A percentile compares a stretch with the other conserved stretches of the same genome.
Evolutionary conservation across 2,888 invertebrate genomes (phyloP).

Genomic region (Lysandra coridon): DNA sequence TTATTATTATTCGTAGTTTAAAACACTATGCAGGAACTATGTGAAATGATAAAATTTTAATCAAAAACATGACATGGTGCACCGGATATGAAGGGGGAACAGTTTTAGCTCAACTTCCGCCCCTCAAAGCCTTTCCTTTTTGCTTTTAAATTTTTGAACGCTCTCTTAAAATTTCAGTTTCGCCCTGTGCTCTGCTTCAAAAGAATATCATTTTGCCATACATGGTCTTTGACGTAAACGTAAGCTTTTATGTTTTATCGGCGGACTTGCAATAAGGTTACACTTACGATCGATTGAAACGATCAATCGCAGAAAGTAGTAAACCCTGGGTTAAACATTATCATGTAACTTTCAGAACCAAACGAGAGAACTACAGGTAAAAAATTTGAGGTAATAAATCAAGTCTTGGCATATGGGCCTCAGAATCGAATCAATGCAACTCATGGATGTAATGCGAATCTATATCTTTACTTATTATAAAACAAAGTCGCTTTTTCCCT

Average conservation of each 20-base stretch:
- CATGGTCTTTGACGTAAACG: not conserved
- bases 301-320: too few species aligned
- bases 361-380: too few species aligned
- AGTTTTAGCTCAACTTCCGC: constrained; percentile 30
- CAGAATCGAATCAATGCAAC: too few species aligned
- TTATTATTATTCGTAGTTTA: not conserved
- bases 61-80: constrained; percentile 25
- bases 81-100: constrained; percentile 30
- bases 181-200: constrained; percentile 9
- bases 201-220: constrained; percentile 25
- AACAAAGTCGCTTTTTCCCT: too few species aligned
- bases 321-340: too few species aligned
- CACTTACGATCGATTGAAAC: not conserved
- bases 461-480: too few species aligned
- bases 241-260: not conserved
- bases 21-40: not conserved
- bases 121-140: constrained; percentile 29
- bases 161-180: constrained; percentile 30
- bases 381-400: too few species aligned
- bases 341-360: too few species aligned
- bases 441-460: too few species aligned
- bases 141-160: constrained; percentile 29
- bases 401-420: too few species aligned
- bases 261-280: not conserved
- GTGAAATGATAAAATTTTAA: constrained; percentile 21